A percentile compares a stretch with the other conserved stretches of the same genome.
These are phyloP conservation scores for Catharus ustulatus DNA, from an alignment of 2,797 vertebrate species.

Conservation along the genomic window DNA sequence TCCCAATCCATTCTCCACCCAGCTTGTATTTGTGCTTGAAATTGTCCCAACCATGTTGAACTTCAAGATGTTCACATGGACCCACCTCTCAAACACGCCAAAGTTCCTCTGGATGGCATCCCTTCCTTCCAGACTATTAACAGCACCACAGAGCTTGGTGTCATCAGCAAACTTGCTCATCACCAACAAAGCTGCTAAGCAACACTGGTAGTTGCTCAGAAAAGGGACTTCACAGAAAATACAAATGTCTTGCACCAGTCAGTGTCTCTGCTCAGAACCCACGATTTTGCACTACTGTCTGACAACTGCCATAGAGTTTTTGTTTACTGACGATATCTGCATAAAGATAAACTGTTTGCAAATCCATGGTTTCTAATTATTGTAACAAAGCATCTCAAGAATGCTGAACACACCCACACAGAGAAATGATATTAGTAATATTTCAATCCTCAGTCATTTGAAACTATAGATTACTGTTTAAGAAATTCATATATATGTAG, in stretches of 20 bases:
- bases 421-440: not conserved
- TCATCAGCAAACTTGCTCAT: not conserved
- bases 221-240: not conserved
- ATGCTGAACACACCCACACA: not conserved
- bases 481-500: not conserved
- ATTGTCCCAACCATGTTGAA: not conserved
- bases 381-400: not conserved
- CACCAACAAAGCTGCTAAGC: not conserved
- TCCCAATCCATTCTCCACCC: not conserved
- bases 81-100: not conserved
- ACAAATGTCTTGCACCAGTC: not conserved
- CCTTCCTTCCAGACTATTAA: not conserved
- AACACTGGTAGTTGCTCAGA: fast-evolving
- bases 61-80: not conserved
- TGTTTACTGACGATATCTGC: not conserved
- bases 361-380: not conserved
- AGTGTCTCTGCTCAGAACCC: not conserved
- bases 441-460: not conserved
- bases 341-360: not conserved
- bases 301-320: not conserved
- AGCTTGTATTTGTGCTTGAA: not conserved
- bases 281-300: not conserved
- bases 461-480: not conserved
- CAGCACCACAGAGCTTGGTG: not conserved
- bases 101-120: not conserved